Conservation (phyloP, 2,888 invertebrate species). For the Molorchus minor region DNA sequence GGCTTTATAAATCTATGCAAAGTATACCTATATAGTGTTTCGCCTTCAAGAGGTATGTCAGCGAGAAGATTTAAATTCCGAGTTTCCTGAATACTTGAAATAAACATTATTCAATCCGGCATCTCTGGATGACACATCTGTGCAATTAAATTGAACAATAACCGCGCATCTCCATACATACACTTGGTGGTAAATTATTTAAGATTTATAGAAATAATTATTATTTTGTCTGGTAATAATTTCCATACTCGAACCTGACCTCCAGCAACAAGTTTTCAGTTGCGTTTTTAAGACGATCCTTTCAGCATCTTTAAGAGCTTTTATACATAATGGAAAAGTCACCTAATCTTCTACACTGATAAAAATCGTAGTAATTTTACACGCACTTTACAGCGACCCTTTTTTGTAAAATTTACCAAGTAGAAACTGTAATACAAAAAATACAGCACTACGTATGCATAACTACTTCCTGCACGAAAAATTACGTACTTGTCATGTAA, state of each 20-base stretch:
- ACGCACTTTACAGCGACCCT: too few species aligned
- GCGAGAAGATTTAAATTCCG: neutral
- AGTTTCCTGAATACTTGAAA: neutral
- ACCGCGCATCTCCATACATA: slow-evolving; percentile 4
- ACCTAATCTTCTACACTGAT: too few species aligned
- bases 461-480: too few species aligned
- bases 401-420: too few species aligned
- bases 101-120: slow-evolving; percentile 11
- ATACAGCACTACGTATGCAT: too few species aligned
- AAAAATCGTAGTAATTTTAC: too few species aligned
- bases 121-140: slow-evolving; percentile 13
- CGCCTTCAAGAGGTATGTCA: too few species aligned
- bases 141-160: slow-evolving; percentile 18
- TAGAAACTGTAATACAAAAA: too few species aligned
- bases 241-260: slow-evolving; percentile 8
- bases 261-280: slow-evolving; percentile 11
- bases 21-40: too few species aligned
- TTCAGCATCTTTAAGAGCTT: neutral
- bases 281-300: neutral
- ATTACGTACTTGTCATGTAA: too few species aligned
- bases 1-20: too few species aligned
- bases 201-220: slow-evolving; percentile 9
- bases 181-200: slow-evolving; percentile 3
- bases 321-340: too few species aligned
- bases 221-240: neutral